A percentile compares a stretch with the other conserved stretches of the same genome.
These are phyloP conservation scores for Procavia capensis DNA, from an alignment of 2,113 vertebrate genomes.

Conservation along the genomic window DNA sequence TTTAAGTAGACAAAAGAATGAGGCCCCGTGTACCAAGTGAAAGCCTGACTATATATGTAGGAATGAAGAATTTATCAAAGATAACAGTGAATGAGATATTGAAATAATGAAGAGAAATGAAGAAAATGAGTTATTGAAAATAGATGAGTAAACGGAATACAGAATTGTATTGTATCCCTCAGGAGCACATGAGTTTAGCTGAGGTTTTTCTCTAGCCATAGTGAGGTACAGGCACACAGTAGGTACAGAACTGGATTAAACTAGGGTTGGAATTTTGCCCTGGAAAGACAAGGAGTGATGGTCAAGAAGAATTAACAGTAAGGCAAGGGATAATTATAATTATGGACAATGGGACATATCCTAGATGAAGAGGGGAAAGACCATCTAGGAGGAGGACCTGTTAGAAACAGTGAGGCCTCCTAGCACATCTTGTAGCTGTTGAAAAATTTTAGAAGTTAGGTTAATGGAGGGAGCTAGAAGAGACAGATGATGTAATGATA, in stretches of 20 bases:
- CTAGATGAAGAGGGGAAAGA: not conserved
- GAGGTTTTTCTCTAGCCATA: not conserved
- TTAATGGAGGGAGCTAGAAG: not conserved
- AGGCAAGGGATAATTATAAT: not conserved
- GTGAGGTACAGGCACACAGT: not conserved
- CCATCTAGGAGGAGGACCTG: fast-evolving
- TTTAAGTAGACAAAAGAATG: too few species aligned
- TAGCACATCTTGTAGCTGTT: fast-evolving
- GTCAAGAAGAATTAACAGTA: not conserved
- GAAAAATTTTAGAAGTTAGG: not conserved
- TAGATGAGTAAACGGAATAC: too few species aligned
- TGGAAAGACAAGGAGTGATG: not conserved
- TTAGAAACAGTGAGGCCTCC: not conserved
- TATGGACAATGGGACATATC: not conserved
- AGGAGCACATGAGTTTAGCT: not conserved
- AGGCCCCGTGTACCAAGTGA: not conserved
- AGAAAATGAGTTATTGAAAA: not conserved
- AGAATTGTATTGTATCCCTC: not conserved
- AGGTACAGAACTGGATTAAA: not conserved
- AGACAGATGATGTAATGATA: not conserved
- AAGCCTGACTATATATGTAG: not conserved
- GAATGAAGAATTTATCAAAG: not conserved
- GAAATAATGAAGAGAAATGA: not conserved
- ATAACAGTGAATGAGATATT: not conserved
- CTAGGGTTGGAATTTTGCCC: not conserved